phyloP scores from a whole-genome alignment of 2,113 vertebrate species.

The Rhea pennata region DNA sequence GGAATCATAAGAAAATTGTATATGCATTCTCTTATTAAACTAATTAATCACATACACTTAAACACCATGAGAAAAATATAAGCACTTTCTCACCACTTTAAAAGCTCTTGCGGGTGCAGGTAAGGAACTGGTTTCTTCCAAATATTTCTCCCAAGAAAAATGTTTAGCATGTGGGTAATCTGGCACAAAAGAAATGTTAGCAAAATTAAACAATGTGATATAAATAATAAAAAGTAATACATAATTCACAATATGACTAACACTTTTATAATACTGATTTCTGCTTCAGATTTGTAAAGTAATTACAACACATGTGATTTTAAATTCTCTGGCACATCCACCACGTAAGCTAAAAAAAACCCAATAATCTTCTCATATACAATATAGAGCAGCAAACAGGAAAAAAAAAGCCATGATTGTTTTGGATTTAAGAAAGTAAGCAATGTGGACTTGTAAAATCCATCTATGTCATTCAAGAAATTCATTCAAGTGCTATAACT shows the following conservation, averaged over 20 bases:
- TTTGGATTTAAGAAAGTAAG: background rate
- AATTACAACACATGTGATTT: background rate
- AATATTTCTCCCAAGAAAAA: constrained; percentile 89
- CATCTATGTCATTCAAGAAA: background rate
- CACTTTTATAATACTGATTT: background rate
- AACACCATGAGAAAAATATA: background rate
- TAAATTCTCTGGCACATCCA: background rate
- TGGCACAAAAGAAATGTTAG: constrained; percentile 54
- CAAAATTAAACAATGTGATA: background rate
- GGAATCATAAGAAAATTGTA: background rate
- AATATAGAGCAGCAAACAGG: background rate
- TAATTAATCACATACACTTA: background rate
- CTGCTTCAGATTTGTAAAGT: background rate
- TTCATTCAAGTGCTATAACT: background rate
- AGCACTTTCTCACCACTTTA: constrained; percentile 81
- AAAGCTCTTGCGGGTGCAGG: constrained; percentile 88
- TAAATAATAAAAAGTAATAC: background rate
- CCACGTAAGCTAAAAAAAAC: background rate
- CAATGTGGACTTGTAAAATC: background rate
- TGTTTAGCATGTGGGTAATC: constrained; percentile 82
- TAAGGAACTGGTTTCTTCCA: constrained; percentile 87
- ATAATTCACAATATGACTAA: background rate
- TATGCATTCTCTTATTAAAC: background rate
- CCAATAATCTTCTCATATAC: background rate
- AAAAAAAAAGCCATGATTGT: background rate